Evolutionary conservation across 2,113 vertebrate genomes (phyloP), one percentile per base, ranked within the genome.

Genomic region (Pagrus major): DNA sequence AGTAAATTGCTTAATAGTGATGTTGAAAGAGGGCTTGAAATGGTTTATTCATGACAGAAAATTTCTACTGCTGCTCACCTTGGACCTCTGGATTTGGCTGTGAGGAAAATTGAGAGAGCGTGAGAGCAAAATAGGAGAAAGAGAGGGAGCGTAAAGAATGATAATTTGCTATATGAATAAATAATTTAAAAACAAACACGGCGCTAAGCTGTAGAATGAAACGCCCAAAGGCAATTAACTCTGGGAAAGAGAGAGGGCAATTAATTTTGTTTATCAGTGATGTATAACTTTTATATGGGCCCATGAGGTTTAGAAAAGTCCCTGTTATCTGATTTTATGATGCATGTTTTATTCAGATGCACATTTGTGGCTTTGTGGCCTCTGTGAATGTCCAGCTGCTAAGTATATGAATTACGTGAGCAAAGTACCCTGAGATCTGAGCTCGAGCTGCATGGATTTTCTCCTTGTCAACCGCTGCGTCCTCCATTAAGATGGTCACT

Each of bases 241-340:
- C 14, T 0, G 27, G 68, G 70, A 87, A 80, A 81, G 63, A 60
- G 85, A 85, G 71, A 86, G 75, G 72, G 89, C 77, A 87, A 90
- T 93, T 89, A 78, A 84, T 86, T 88, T 75, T 80, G 85, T 89
- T 92, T 90, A 88, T 88, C 61, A 55, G 73, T 66, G 76, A 88
- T 87, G 25, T 76, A 83, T 72, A 84, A 71, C 60, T 84, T 87
- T 86, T 78, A 82, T 61, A 42, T 18, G 59, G 73, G 23, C 73
- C 23, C 58, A 27, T 9, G 74, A 74, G 77, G 29, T 63, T 78
- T 56, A 61, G 59, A 59, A 71, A 55, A 80, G 63, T 72, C 76
- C 49, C 73, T 21, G 29, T 68, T 63, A 78, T 64, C 69, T 47
- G 71, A 68, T 83, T 88, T 83, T 76, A 76, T 60, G 64, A 83